Evolutionary conservation across 1,140 invertebrate species (phyloP).

Genomic region (Zophobas atratus): DNA sequence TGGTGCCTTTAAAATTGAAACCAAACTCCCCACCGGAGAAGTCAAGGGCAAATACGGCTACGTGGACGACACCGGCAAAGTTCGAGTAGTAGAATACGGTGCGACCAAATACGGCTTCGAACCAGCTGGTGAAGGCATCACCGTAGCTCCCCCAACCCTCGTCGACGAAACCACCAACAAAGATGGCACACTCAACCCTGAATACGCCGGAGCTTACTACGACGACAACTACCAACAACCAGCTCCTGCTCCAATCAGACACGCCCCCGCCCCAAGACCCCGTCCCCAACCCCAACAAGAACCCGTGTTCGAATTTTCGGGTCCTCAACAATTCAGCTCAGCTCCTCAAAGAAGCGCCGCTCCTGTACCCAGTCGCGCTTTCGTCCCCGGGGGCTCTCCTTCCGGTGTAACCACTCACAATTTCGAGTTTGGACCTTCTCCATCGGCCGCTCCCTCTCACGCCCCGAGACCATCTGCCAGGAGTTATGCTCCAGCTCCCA

Average conservation of each 20-base stretch:
- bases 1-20: slow-evolving; percentile 90
- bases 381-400: slow-evolving; percentile 65
- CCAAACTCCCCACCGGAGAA: slow-evolving; percentile 83
- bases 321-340: slow-evolving; percentile 58
- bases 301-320: slow-evolving; percentile 51
- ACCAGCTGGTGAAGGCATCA: slow-evolving; percentile 88
- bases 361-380: slow-evolving; percentile 57
- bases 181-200: slow-evolving; percentile 67
- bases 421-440: slow-evolving; percentile 59
- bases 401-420: slow-evolving; percentile 53
- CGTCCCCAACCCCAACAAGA: slow-evolving; percentile 64
- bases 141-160: slow-evolving; percentile 84
- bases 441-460: slow-evolving; percentile 51
- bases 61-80: slow-evolving; percentile 85
- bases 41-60: slow-evolving; percentile 91
- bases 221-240: slow-evolving; percentile 68
- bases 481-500: slow-evolving; percentile 59
- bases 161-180: slow-evolving; percentile 80
- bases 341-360: slow-evolving; percentile 57
- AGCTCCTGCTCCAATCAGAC: slow-evolving; percentile 53
- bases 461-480: slow-evolving; percentile 54
- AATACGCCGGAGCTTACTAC: slow-evolving; percentile 70
- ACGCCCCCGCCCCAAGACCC: slow-evolving; percentile 60
- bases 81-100: slow-evolving; percentile 89
- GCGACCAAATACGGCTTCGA: slow-evolving; percentile 91